A percentile compares a stretch with the other conserved stretches of the same genome.
Conservation (phyloP, 2,113 vertebrate genomes). For the Apaloderma vittatum region DNA sequence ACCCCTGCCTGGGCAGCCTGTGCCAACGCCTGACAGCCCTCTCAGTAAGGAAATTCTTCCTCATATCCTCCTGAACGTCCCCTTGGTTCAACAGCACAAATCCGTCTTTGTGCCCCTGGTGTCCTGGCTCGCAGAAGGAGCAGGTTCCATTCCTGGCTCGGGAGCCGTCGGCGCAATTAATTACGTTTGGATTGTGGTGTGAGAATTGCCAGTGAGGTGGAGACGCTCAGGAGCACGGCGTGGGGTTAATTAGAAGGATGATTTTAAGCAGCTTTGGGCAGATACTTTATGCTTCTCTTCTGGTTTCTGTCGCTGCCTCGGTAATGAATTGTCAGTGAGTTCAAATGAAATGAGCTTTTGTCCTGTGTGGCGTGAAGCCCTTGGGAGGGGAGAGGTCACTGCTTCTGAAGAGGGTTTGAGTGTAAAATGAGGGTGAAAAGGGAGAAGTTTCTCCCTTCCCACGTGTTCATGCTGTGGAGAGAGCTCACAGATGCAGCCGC, state of each 20-base stretch:
- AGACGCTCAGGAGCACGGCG: not conserved
- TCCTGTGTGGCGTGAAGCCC: not conserved
- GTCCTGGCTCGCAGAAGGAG: conserved; percentile 21
- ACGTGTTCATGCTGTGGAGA: not conserved
- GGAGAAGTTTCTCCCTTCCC: not conserved
- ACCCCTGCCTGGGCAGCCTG: too few relatives aligned
- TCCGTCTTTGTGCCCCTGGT: not conserved
- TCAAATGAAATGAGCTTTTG: not conserved
- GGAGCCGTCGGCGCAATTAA: conserved; percentile 29
- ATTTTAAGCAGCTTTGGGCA: conserved; percentile 36
- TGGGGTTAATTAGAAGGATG: conserved; percentile 50
- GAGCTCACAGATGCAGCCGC: not conserved
- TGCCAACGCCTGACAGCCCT: too few relatives aligned
- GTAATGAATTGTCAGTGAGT: not conserved
- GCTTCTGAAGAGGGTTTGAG: not conserved
- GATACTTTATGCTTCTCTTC: not conserved
- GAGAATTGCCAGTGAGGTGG: conserved; percentile 1
- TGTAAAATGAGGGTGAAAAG: not conserved
- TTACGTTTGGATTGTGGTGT: not conserved
- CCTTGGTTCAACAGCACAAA: conserved; percentile 12
- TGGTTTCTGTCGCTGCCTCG: conserved; percentile 13
- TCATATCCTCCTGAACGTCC: not conserved
- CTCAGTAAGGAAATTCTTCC: too few relatives aligned
- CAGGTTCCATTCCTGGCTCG: conserved; percentile 19
- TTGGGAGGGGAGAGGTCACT: not conserved